phyloP scores from a whole-genome alignment of 2,797 vertebrate genomes.

The Podarcis lilfordi region DNA sequence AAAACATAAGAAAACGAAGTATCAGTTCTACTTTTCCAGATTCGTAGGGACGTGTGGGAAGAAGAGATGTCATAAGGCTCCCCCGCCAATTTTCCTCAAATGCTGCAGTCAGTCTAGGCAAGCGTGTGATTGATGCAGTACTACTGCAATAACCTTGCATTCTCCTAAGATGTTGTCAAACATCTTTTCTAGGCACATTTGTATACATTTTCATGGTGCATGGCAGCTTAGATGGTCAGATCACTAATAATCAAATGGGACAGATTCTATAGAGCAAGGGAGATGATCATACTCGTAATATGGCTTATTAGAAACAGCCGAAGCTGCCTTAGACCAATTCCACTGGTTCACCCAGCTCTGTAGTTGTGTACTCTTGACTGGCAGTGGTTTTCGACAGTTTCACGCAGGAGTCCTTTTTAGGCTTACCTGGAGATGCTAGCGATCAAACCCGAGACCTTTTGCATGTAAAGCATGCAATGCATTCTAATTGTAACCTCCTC shows the following conservation, averaged over 20 bases:
- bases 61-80: not conserved
- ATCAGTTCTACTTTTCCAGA: not conserved
- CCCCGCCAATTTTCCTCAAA: not conserved
- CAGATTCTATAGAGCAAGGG: not conserved
- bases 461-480: no score
- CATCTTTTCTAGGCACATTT: not conserved
- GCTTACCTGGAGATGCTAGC: no score
- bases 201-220: not conserved
- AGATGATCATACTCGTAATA: not conserved
- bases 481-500: not conserved
- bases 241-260: not conserved
- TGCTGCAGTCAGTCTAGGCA: not conserved
- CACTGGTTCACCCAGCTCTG: no score
- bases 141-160: not conserved
- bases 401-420: not conserved
- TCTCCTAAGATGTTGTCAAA: not conserved
- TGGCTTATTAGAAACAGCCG: not conserved
- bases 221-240: not conserved
- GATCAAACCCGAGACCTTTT: no score
- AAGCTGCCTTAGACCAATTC: no score
- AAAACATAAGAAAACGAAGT: no score
- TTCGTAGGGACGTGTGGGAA: not conserved
- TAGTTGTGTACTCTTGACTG: no score
- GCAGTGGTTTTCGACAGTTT: no score
- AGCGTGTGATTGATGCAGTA: not conserved